A percentile compares a stretch with the other conserved stretches of the same genome.
Evolutionary conservation across 2,888 invertebrate genomes (phyloP).

Genomic region (Drosophila limbata): DNA sequence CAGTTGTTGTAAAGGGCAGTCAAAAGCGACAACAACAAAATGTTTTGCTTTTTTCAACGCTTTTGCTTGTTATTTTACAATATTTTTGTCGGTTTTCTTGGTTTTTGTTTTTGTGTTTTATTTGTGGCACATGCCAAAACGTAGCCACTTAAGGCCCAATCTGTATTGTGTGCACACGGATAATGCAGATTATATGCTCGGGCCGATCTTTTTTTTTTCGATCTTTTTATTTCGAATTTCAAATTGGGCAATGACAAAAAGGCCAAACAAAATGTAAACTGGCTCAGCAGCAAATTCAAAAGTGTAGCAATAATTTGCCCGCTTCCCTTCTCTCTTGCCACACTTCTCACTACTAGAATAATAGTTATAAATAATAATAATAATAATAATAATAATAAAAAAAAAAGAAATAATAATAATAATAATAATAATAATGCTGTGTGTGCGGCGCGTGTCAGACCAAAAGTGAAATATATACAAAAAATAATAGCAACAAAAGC

Average conservation of each 20-base stretch:
- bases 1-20: conserved; percentile 32
- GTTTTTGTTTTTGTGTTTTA: conserved; percentile 23
- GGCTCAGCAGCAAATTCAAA: conserved; percentile 12
- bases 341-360: conserved; percentile 1
- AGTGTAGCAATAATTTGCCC: conserved; percentile 8
- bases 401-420: conserved; percentile 5
- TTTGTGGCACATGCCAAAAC: conserved; percentile 59
- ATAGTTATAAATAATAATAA: not conserved
- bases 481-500: conserved; percentile 11
- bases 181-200: conserved; percentile 58
- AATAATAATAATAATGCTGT: not conserved
- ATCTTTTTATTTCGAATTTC: conserved; percentile 15
- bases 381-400: conserved; percentile 8
- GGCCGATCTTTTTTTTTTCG: conserved; percentile 1
- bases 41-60: conserved; percentile 1
- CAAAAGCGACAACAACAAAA: conserved; percentile 8
- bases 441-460: conserved; percentile 23
- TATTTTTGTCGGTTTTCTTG: conserved; percentile 24
- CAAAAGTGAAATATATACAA: conserved; percentile 16
- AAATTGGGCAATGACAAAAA: conserved; percentile 20
- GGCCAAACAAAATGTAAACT: conserved; percentile 5
- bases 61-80: conserved; percentile 29
- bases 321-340: not conserved
- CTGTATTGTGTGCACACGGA: conserved; percentile 45
- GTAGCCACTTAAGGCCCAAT: conserved; percentile 64